Evolutionary conservation across 2,797 vertebrate species (phyloP), one percentile per base, ranked within the genome.

Genomic region (Pipistrellus pipistrellus): DNA sequence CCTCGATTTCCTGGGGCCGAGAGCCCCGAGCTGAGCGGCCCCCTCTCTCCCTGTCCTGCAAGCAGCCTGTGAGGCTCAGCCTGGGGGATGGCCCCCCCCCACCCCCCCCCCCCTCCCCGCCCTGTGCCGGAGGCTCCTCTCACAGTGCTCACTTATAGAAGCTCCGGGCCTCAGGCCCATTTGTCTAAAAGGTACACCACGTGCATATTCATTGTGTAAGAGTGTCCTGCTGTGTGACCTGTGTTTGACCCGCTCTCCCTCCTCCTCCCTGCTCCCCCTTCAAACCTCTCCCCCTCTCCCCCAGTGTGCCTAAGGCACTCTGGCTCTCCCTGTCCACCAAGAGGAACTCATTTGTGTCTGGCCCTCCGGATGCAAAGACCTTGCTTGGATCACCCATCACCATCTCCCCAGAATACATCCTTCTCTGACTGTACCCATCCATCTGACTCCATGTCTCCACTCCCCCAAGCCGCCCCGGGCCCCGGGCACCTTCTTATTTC

Each of bases 251-350:
- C 3, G 7, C 55, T 51, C 12, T 46, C 30, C 8, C 25, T 85
- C 55, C 66, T 57, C 62, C 55, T n/a, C 9, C 21, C 4, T 18
- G 2, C 27, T 5, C 11, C 35, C n/a, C 13, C 18, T 23, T 25
- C 53, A 25, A 21, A 21, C 1, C 21, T 15, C 8, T 20, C 3
- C 7, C 6, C 6, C 30, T 25, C 5, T 18, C 0, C 27, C 51
- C 18, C 51, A 11, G 1, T 75, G 21, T 75, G 57, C 25, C 27
- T 53, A 9, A 46, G 25, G 64, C 23, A 1, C 48, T 51, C 48
- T 55, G 8, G 21, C 35, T 57, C 8, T 81, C 6, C 23, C 21
- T 44, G 35, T 81, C n/a, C 35, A 7, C 23, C 27, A 32, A 68
- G 72, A 59, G n/a, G 25, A 27, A 66, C 44, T 94, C 1, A 15